Evolutionary conservation across 1,140 invertebrate genomes (phyloP).

Genomic region (Propsilocerus akamusi): DNA sequence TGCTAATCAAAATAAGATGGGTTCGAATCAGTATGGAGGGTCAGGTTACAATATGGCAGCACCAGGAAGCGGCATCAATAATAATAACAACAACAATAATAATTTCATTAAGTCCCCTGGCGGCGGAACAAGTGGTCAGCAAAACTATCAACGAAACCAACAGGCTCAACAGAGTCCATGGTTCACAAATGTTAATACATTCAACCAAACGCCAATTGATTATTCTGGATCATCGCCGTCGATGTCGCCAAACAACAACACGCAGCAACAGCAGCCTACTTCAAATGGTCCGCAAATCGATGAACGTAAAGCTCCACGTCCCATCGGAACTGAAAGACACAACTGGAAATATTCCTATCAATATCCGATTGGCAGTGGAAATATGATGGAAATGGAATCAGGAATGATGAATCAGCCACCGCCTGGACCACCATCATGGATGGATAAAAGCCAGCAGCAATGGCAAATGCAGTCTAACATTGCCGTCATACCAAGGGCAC

Average conservation of each 20-base stretch:
- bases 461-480: neutral
- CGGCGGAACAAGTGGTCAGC: constrained; percentile 5
- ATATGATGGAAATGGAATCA: constrained; percentile 6
- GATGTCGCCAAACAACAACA: constrained; percentile 32
- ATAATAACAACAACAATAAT: neutral
- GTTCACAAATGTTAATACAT: constrained; percentile 4
- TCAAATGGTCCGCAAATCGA: constrained; percentile 23
- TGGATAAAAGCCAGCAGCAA: neutral
- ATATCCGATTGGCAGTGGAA: too few species aligned
- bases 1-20: constrained; percentile 6
- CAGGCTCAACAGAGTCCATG: neutral
- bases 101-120: constrained; percentile 1
- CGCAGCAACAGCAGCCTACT: constrained; percentile 8
- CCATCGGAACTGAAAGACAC: constrained; percentile 56
- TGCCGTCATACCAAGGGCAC: neutral
- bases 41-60: constrained; percentile 5
- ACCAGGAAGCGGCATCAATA: constrained; percentile 8
- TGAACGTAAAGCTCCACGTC: constrained; percentile 50
- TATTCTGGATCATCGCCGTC: constrained; percentile 28
- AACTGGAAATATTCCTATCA: constrained; percentile 34
- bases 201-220: neutral
- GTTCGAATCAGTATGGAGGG: constrained; percentile 7
- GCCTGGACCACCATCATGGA: neutral
- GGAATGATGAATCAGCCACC: constrained; percentile 2
- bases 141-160: constrained; percentile 3